Base-by-base conservation (phyloP, 1,140 invertebrate genomes). In the Adelges cooleyi region DNA sequence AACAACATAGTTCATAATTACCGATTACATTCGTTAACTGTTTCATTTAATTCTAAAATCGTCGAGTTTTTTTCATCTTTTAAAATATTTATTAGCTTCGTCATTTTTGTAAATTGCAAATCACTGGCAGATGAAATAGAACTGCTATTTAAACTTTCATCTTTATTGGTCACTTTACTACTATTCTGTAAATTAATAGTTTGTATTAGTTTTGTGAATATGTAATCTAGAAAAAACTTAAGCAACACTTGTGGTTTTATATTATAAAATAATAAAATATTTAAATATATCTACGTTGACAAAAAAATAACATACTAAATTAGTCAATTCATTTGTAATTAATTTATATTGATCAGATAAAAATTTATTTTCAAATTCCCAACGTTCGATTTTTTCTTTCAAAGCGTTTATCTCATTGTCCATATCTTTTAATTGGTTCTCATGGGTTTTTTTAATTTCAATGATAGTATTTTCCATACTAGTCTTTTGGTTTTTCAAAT, bases 321-420 rank as follows among this genome's bases (percentile, higher is more conserved):
- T 22, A 0, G 22, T 15, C n/a, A 62, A 15, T 15, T 62, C 42
- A 46, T 48, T 48, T 40, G 56, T 62, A 15, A 33, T 62, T 20
- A 25, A 33, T 18, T 62, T 62, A 33, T 33, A 62, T 29, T 62
- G 56, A 15, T 62, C 56, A 27, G 56, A 62, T 48, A 62, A 62
- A 18, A 62, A 15, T 29, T 62, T 42, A 33, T 62, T 62, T 62
- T 62, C 56, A 62, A 62, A 62, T 15, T 62, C 9, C 56, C 56
- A 62, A 11, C 56, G 56, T 62, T 62, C n/a, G 9, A 62, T 46
- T 18, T 40, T 62, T 9, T 62, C 42, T 20, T 62, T 62, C 9
- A 62, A 25, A 48, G 4, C 15, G 46, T 62, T 48, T 48, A 48
- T 62, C 33, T 62, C 56, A 48, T 48, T 17, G 10, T 33, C 25